Conservation (phyloP, 2,113 vertebrate genomes). For the Cebidichthys violaceus region DNA sequence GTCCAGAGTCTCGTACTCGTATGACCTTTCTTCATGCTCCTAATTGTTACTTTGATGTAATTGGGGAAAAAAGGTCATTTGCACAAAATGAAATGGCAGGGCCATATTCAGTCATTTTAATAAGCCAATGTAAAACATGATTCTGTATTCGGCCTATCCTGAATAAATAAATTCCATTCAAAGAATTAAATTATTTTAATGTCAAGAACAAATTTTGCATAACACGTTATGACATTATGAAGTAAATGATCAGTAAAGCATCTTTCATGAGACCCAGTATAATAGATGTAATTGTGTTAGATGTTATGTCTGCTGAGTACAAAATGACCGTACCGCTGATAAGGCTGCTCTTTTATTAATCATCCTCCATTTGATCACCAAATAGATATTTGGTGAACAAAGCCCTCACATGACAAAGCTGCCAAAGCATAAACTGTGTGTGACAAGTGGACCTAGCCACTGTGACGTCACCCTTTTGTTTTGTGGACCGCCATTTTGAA, state of each 20-base stretch:
- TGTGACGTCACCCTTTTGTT: not conserved
- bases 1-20: not conserved
- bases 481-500: too few species aligned
- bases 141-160: constrained; percentile 14
- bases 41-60: constrained; percentile 47
- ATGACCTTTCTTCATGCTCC: constrained; percentile 39
- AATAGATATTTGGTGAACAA: not conserved
- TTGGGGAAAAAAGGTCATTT: constrained; percentile 42
- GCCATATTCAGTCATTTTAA: constrained; percentile 36
- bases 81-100: constrained; percentile 41
- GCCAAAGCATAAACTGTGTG: not conserved
- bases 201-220: constrained; percentile 37
- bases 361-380: not conserved
- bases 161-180: constrained; percentile 31
- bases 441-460: not conserved
- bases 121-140: constrained; percentile 12
- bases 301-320: constrained; percentile 10
- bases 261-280: constrained; percentile 16
- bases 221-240: constrained; percentile 41
- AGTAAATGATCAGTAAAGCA: constrained; percentile 31
- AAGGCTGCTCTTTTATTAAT: not conserved
- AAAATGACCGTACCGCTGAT: not conserved
- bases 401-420: not conserved
- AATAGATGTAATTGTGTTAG: constrained; percentile 7
- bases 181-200: constrained; percentile 59